Percentiles rank a stretch among this genome's conserved stretches.
Conservation (phyloP, 2,797 vertebrate species). For the Notolepis coatsorum region DNA sequence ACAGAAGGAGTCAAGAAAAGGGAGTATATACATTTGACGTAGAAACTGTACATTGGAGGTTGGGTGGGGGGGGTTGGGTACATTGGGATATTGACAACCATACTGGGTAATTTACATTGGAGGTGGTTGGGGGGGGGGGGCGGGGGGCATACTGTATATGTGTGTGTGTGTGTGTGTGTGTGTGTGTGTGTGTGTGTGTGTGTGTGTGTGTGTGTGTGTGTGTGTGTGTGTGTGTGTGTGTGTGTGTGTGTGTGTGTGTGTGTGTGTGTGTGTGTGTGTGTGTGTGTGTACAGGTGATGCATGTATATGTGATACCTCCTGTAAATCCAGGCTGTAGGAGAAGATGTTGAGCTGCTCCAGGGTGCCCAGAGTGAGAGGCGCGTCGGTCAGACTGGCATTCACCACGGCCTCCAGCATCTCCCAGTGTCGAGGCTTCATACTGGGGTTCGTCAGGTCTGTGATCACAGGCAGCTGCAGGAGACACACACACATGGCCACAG, state of each 20-base stretch:
- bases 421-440: constrained; percentile 85
- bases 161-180: neutral
- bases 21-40: too few relatives aligned
- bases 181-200: neutral
- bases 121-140: too few relatives aligned
- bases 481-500: constrained; percentile 21
- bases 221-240: constrained; percentile 6
- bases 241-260: constrained; percentile 1
- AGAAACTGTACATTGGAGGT: too few relatives aligned
- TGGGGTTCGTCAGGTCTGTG: constrained; percentile 83
- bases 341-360: constrained; percentile 81
- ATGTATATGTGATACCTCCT: constrained; percentile 70
- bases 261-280: neutral
- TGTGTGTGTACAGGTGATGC: neutral
- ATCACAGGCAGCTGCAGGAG: constrained; percentile 82
- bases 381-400: constrained; percentile 66
- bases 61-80: too few relatives aligned
- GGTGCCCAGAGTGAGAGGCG: constrained; percentile 74
- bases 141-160: neutral
- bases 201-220: neutral
- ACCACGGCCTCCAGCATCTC: constrained; percentile 75
- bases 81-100: too few relatives aligned
- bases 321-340: constrained; percentile 78
- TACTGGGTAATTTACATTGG: too few relatives aligned
- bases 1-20: too few relatives aligned